Base-by-base conservation (phyloP, 2,888 invertebrate species). In the Drosophila suboccidentalis region DNA sequence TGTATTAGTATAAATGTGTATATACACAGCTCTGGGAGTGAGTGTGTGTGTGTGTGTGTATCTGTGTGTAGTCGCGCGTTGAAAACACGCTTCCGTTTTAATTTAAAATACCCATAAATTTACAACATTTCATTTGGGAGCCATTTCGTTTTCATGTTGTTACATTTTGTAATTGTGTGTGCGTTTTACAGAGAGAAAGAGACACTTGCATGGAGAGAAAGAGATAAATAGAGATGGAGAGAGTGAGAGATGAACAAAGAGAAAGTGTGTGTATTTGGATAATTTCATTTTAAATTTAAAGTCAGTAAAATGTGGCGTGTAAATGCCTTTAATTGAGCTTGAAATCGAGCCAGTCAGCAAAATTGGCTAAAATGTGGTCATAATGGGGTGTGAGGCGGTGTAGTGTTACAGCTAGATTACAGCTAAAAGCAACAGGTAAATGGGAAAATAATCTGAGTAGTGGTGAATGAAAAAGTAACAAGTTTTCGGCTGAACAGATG, bases 91-190 rank as follows among this genome's bases (percentile, higher is more conserved):
- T 92, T 91, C 91, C 92, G 90, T 92, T 92, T 92, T 92, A 92
- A 92, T 92, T 92, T 92, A 92, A 92, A 92, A 92, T 91, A 91
- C 90, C 91, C 92, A 92, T 92, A 92, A 92, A 92, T 92, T 92
- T 91, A 90, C 82, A 83, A 87, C 90, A 91, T 90, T 86, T 92
- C 91, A 91, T 92, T 90, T 84, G 91, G 91, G 91, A 91, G 91
- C 89, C 91, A 91, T 91, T 91, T 79, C 83, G 80, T 87, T 80
- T 79, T 79, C 80, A 77, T 82, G 77, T 78, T 80, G 79, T 86
- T 85, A 84, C 86, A 84, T 87, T 84, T 87, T 82, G 84, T 87
- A 84, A 88, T 86, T 88, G 85, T 75, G 79, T 81, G 81, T 63
- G 70, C 65, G 71, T 60, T 44, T 41, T 26, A 13, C 60, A 46